These are phyloP conservation scores for Vireo griseus DNA, from an alignment of 2,797 vertebrate genomes.

Conservation along the genomic window DNA sequence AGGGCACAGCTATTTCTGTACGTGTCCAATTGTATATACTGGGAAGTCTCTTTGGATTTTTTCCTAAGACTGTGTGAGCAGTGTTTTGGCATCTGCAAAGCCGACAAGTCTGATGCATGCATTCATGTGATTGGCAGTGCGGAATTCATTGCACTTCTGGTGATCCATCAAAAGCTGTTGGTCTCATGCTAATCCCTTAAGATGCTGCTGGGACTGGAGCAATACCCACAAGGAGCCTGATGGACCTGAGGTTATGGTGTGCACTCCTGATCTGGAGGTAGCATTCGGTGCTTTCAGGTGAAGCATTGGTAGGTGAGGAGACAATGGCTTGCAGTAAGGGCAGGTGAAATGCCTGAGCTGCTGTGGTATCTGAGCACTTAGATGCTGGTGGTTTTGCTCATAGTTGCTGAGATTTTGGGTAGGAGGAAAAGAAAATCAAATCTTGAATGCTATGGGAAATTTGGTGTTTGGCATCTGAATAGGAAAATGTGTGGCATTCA, in stretches of 20 bases:
- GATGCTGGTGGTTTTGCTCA: not conserved
- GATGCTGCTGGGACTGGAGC: not conserved
- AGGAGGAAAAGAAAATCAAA: not conserved
- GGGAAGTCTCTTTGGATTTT: not conserved
- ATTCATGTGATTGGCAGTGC: not conserved
- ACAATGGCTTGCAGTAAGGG: not conserved
- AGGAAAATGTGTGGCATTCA: not conserved
- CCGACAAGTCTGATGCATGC: not conserved
- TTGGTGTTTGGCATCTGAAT: not conserved
- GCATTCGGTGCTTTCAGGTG: not conserved
- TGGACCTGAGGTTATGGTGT: not conserved
- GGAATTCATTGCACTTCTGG: not conserved
- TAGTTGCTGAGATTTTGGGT: not conserved
- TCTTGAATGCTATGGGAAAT: not conserved
- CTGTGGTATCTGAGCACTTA: not conserved
- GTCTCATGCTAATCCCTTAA: not conserved
- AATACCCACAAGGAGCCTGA: not conserved
- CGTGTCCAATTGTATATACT: not conserved
- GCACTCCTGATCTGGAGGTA: fast-evolving
- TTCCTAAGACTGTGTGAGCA: not conserved
- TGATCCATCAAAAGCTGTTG: not conserved
- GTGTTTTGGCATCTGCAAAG: not conserved
- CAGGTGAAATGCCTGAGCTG: not conserved
- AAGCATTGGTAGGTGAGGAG: not conserved
- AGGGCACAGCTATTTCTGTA: not conserved